Evolutionary conservation across 2,797 vertebrate genomes (phyloP), one percentile per base, ranked within the genome.

Genomic region (Myiothlypis coronata): DNA sequence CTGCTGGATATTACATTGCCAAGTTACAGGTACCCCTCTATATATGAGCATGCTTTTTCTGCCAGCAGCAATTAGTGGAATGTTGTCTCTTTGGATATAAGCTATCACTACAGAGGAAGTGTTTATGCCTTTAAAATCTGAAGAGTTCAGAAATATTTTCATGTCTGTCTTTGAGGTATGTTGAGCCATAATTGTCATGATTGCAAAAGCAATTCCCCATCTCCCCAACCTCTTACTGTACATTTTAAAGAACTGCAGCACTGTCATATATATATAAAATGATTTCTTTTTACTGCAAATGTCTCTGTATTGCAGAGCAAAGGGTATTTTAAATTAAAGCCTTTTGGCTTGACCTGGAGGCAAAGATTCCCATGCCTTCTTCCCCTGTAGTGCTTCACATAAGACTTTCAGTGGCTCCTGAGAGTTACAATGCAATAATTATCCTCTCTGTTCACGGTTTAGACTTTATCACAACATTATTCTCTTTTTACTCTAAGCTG

Each of bases 401-500:
- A 87, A 93, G 92, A 90, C 71, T 93, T 92, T 61, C 43, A 50
- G 83, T 87, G 87, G 75, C 83, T 96, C 88, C 86, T 57, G 53
- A 92, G 95, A 92, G 75, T 89, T 96, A 85, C 56, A 90, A 81
- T 85, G 75, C 84, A 94, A 89, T 93, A 96, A 94, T 96, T 95
- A 96, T 89, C 84, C 90, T 94, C 53, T 53, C 69, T 92, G 43
- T 96, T 97, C 89, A 71, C 72, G 57, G 71, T 87, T 96, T 92
- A 92, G 92, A 89, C 93, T 96, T 95, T 96, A 96, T 95, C 96
- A 75, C 86, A 95, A 88, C 89, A 93, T 96, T 96, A 92, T 93
- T 96, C 95, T 92, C 75, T 96, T 96, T 96, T 96, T 96, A 87
- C 76, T 96, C 71, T 97, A 94, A 97, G 95, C 94, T 95, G 89